A percentile compares a stretch with the other conserved stretches of the same genome.
These are phyloP conservation scores for Centropristis striata DNA, from an alignment of 2,113 vertebrate genomes.

Conservation along the genomic window DNA sequence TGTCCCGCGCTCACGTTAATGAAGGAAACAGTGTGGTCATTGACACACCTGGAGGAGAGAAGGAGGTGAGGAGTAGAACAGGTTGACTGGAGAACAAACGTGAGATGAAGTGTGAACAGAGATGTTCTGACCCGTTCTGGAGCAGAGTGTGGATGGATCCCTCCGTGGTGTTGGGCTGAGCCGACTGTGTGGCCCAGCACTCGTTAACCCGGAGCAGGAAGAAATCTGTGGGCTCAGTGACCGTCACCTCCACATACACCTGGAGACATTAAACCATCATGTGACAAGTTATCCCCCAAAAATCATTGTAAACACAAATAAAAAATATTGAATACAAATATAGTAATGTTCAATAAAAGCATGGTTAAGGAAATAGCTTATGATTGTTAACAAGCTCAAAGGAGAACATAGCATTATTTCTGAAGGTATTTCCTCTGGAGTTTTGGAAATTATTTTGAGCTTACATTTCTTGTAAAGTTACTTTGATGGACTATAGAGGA, in stretches of 20 bases:
- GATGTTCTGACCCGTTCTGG: conserved; percentile 74
- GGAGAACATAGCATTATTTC: too few species aligned
- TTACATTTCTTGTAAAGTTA: too few species aligned
- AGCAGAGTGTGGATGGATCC: conserved; percentile 71
- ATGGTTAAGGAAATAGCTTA: too few species aligned
- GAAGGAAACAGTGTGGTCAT: conserved; percentile 76
- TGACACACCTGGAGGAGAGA: conserved; percentile 68
- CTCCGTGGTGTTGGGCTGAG: conserved; percentile 50
- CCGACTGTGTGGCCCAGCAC: conserved; percentile 82
- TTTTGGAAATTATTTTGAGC: too few species aligned
- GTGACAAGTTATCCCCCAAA: too few species aligned
- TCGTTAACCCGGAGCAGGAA: conserved; percentile 79
- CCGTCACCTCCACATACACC: conserved; percentile 81
- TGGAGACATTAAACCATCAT: conserved; percentile 23
- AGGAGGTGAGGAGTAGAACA: background rate
- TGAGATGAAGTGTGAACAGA: background rate
- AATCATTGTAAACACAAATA: too few species aligned
- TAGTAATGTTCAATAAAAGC: too few species aligned
- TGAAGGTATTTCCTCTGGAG: too few species aligned
- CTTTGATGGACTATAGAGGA: too few species aligned
- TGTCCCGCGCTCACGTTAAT: conserved; percentile 12
- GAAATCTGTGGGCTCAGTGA: conserved; percentile 75
- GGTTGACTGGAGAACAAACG: background rate
- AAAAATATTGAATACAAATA: too few species aligned
- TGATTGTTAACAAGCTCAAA: too few species aligned